A percentile compares a stretch with the other conserved stretches of the same genome.
These are phyloP conservation scores for Nephotettix cincticeps DNA, from an alignment of 1,140 invertebrate species.

Conservation along the genomic window DNA sequence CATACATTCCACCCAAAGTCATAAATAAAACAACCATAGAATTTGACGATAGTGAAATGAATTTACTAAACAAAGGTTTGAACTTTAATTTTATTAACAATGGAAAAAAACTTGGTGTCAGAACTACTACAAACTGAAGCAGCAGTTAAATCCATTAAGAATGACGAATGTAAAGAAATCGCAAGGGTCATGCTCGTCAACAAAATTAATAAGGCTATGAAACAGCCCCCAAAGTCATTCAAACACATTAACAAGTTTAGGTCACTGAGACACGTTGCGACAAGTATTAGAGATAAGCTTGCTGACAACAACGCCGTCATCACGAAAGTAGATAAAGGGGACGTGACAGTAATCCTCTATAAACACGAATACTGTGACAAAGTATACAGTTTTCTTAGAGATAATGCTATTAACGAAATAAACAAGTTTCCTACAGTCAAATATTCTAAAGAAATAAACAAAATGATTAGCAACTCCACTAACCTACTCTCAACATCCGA, in stretches of 20 bases:
- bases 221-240: not conserved
- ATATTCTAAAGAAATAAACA: no score
- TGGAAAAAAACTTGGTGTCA: not conserved
- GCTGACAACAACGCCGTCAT: not conserved
- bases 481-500: no score
- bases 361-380: no score
- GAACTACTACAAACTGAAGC: not conserved
- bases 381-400: no score
- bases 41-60: not conserved
- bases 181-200: not conserved
- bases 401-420: no score
- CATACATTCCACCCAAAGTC: not conserved
- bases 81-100: conserved; percentile 4
- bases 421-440: no score
- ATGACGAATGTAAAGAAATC: not conserved
- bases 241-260: not conserved
- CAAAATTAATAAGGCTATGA: not conserved
- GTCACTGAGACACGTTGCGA: not conserved
- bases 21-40: not conserved
- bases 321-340: no score
- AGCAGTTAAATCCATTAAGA: not conserved
- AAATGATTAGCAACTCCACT: no score
- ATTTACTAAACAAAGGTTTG: not conserved
- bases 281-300: not conserved
- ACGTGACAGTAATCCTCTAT: no score